phyloP scores from a whole-genome alignment of 2,888 invertebrate species.

The Rugalucina vietnamica region DNA sequence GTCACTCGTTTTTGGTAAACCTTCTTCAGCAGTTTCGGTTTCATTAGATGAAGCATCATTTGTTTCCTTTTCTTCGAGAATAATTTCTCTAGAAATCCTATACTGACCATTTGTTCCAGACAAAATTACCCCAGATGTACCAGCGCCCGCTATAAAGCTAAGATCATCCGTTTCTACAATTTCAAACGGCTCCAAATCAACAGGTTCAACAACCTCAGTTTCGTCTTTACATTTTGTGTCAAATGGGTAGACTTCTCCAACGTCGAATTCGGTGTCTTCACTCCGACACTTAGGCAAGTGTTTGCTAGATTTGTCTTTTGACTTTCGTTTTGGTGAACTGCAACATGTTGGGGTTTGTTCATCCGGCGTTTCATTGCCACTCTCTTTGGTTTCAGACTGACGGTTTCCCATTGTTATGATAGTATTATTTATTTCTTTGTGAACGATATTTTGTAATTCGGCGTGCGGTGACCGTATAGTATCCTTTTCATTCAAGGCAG shows the following conservation, averaged over 20 bases:
- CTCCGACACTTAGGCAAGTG: conserved; percentile 32
- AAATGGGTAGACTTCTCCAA: conserved; percentile 60
- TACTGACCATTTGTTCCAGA: conserved; percentile 53
- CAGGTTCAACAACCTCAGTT: conserved; percentile 50
- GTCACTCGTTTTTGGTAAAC: too few species aligned
- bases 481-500: too few species aligned
- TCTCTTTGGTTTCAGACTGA: conserved; percentile 24
- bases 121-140: conserved; percentile 58
- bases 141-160: conserved; percentile 55
- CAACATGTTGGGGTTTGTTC: conserved; percentile 57
- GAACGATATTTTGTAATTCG: too few species aligned
- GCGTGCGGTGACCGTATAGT: too few species aligned
- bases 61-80: background rate
- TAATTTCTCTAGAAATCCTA: conserved; percentile 15
- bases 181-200: conserved; percentile 63
- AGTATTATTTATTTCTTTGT: background rate
- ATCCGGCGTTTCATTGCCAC: conserved; percentile 49
- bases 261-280: conserved; percentile 48
- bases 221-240: conserved; percentile 44
- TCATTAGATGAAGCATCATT: background rate
- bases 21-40: background rate
- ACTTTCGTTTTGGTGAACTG: conserved; percentile 53
- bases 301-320: conserved; percentile 41
- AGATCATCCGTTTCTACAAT: conserved; percentile 62
- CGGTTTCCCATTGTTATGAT: conserved; percentile 50